A percentile compares a stretch with the other conserved stretches of the same genome.
Conservation (phyloP, 2,888 invertebrate genomes). For the Allacma fusca region DNA sequence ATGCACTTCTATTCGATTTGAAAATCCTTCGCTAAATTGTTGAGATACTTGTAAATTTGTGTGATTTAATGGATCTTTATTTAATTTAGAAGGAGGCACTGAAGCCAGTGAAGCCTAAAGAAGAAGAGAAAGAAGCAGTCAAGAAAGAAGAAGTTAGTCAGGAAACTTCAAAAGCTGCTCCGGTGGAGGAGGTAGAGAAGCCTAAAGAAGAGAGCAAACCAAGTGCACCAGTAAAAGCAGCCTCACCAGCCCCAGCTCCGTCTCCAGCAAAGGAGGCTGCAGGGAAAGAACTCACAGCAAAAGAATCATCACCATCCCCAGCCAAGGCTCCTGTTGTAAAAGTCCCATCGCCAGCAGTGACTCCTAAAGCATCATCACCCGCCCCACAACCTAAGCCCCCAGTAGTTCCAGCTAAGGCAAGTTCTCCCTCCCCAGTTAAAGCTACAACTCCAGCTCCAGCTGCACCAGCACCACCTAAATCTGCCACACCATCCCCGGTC, state of each 20-base stretch:
- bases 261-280: constrained; percentile 45
- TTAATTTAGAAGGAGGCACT: constrained; percentile 2
- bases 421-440: constrained; percentile 39
- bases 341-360: constrained; percentile 37
- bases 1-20: no score
- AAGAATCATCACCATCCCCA: constrained; percentile 45
- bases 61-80: no score
- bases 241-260: constrained; percentile 35
- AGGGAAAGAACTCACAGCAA: constrained; percentile 37
- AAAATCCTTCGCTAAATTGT: no score
- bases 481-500: constrained; percentile 15
- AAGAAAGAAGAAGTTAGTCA: constrained; percentile 42
- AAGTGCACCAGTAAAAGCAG: constrained; percentile 32
- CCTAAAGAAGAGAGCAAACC: constrained; percentile 29
- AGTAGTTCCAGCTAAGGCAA: not conserved
- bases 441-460: constrained; percentile 12
- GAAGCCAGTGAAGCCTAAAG: constrained; percentile 25
- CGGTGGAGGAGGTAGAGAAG: constrained; percentile 42
- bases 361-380: constrained; percentile 47
- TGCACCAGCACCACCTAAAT: constrained; percentile 3
- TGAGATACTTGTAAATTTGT: no score
- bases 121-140: constrained; percentile 32
- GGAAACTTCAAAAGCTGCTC: constrained; percentile 38
- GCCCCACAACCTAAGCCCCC: constrained; percentile 35
- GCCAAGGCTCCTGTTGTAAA: constrained; percentile 39